phyloP scores from a whole-genome alignment of 2,113 vertebrate species.

The Macquaria australasica region DNA sequence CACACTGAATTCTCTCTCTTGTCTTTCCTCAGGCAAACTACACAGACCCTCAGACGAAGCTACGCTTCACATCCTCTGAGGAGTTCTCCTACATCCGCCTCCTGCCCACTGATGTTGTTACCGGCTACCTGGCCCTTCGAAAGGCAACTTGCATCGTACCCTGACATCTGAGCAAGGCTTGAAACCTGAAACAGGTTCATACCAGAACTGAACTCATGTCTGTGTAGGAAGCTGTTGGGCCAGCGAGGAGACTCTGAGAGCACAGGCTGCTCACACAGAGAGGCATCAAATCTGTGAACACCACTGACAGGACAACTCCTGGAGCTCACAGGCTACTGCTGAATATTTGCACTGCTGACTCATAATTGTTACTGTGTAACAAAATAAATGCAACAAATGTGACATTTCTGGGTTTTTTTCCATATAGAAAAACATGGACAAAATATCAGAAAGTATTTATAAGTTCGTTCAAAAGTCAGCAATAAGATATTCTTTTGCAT shows the following conservation, averaged over 20 bases:
- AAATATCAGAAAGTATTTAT: neutral
- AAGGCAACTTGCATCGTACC: constrained; percentile 96
- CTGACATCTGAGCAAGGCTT: constrained; percentile 72
- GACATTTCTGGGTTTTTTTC: neutral
- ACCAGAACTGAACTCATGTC: constrained; percentile 22
- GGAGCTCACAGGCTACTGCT: neutral
- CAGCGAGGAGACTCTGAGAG: constrained; percentile 7
- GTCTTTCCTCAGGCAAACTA: constrained; percentile 91
- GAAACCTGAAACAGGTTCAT: constrained; percentile 24
- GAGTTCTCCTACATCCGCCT: constrained; percentile 98
- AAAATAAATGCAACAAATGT: constrained; percentile 6
- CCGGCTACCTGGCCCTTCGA: constrained; percentile 94
- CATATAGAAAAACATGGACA: neutral
- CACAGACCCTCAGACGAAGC: constrained; percentile 97
- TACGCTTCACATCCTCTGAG: constrained; percentile 93
- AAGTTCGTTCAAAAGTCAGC: neutral
- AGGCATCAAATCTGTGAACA: neutral
- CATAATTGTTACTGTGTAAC: constrained; percentile 10
- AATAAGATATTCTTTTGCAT: neutral
- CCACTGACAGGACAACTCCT: neutral
- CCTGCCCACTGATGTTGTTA: constrained; percentile 94
- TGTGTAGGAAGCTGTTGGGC: neutral
- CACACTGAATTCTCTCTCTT: neutral
- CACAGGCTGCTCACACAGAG: neutral
- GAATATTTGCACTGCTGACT: constrained; percentile 7